These are phyloP conservation scores for Lamprotornis superbus DNA, from an alignment of 2,113 vertebrate species.

Conservation along the genomic window DNA sequence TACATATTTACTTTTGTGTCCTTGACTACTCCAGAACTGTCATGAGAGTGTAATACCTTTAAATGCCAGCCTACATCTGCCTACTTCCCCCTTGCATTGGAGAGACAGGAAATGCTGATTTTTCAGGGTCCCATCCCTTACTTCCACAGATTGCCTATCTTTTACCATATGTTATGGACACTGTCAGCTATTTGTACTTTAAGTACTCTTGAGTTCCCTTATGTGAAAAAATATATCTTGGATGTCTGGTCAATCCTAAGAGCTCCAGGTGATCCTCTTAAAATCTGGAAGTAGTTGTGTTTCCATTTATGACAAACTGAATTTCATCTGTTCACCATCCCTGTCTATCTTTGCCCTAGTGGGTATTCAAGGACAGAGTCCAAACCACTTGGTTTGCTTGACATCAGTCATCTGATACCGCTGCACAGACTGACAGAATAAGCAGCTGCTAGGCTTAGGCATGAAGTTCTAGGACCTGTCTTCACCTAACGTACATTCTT, in stretches of 20 bases:
- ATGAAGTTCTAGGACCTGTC: neutral
- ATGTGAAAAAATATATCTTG: neutral
- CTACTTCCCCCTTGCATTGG: neutral
- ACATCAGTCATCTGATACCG: neutral
- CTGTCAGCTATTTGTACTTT: neutral
- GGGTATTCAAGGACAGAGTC: neutral
- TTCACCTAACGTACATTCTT: neutral
- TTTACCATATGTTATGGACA: neutral
- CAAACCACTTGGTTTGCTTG: neutral
- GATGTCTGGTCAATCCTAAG: neutral
- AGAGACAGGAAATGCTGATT: neutral
- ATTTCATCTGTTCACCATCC: neutral
- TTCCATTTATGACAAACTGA: neutral
- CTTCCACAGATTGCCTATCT: neutral
- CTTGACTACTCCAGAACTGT: neutral
- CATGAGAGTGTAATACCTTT: neutral
- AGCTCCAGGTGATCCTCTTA: neutral
- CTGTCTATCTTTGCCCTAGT: neutral
- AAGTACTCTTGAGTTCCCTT: neutral
- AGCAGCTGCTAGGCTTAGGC: neutral
- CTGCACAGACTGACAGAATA: neutral
- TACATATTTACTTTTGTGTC: neutral
- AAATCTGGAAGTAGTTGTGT: neutral
- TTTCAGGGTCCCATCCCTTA: neutral
- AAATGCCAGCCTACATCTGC: neutral